phyloP scores from a whole-genome alignment of 2,797 vertebrate species.

The Liasis olivaceus region DNA sequence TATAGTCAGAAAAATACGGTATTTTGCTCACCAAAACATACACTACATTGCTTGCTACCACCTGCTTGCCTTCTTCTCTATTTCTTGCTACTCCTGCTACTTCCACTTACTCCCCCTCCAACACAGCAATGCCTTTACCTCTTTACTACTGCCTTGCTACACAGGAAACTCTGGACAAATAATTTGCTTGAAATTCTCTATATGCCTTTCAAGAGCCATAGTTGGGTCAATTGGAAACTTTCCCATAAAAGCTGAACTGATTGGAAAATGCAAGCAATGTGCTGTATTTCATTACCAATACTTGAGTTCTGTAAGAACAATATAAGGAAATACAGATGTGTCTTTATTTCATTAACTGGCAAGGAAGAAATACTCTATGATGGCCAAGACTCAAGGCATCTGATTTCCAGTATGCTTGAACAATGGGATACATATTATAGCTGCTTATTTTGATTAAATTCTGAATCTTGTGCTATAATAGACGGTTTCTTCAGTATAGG shows the following conservation, averaged over 20 bases:
- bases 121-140: not conserved
- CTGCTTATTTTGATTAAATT: conserved; percentile 39
- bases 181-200: not conserved
- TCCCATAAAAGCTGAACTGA: not conserved
- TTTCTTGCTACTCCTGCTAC: not conserved
- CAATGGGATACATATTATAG: conserved; percentile 7
- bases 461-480: conserved; percentile 29
- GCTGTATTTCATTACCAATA: conserved; percentile 1
- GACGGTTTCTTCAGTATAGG: not conserved
- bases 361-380: conserved; percentile 29
- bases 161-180: not conserved
- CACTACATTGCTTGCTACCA: not conserved
- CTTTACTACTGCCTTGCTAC: not conserved
- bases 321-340: not conserved
- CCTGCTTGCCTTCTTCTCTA: not conserved
- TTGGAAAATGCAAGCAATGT: not conserved
- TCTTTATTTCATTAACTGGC: conserved; percentile 1
- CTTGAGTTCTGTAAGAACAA: conserved; percentile 15
- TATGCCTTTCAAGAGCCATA: not conserved
- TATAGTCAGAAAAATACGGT: too few species aligned
- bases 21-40: not conserved
- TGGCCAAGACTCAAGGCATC: not conserved
- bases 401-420: conserved; percentile 32
- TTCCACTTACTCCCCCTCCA: not conserved
- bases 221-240: not conserved